Percentiles rank a stretch among this genome's conserved stretches.
phyloP scores from a whole-genome alignment of 2,797 vertebrate genomes.

The Glyptemys insculpta region DNA sequence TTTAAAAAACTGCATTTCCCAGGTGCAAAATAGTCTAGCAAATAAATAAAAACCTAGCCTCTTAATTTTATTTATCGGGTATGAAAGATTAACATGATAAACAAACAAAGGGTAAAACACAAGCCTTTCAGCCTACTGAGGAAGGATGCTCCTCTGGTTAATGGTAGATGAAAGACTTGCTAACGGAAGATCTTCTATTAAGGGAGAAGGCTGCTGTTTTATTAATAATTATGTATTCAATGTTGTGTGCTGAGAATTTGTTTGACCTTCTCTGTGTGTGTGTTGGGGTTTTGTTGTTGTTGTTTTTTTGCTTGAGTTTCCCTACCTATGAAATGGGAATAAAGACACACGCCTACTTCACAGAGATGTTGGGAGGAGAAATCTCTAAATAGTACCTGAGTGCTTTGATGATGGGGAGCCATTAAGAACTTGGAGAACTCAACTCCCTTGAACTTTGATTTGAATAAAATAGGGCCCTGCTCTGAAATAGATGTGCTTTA shows the following conservation, averaged over 20 bases:
- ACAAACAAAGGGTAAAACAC: not conserved
- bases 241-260: not conserved
- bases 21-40: not conserved
- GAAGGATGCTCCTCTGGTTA: not conserved
- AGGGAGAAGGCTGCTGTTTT: not conserved
- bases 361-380: not conserved
- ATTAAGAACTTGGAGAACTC: not conserved
- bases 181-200: accelerated
- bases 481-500: not conserved
- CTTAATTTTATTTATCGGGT: not conserved
- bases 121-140: not conserved
- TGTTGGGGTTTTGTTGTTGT: not conserved
- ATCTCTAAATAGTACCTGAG: not conserved
- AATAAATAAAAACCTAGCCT: not conserved
- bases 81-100: not conserved
- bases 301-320: not conserved
- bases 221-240: not conserved
- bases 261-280: not conserved
- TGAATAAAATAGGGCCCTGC: not conserved
- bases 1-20: not conserved
- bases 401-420: not conserved
- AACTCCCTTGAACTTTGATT: not conserved
- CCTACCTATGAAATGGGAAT: not conserved
- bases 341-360: not conserved
- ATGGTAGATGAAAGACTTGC: not conserved